Evolutionary conservation across 2,888 invertebrate species (phyloP), one percentile per base, ranked within the genome.

Genomic region (Sarcophaga variegata): DNA sequence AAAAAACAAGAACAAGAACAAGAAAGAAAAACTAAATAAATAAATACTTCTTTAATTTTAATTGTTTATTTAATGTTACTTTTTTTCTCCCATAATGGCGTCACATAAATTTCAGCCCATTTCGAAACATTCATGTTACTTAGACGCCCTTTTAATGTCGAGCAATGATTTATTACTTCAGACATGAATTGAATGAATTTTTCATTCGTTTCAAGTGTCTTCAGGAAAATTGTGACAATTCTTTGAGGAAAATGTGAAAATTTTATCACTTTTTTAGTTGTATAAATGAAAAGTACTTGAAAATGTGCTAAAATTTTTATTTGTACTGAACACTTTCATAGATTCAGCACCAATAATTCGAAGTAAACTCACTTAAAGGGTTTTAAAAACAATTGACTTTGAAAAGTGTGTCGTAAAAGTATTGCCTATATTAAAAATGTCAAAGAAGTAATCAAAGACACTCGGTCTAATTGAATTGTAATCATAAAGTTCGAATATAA

Each of bases 41-140:
- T 74, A 85, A 62, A 77, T 37, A 66, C 0, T 60, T 60, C n/a
- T 66, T 22, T 63, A 81, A 69, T 76, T 80, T 83, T 76, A 82
- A 75, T 80, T 67, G 70, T 71, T 72, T 71, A 60, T 75, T 75
- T 84, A 20, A 70, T 67, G 79, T 74, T 66, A 71, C 79, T 54
- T 37, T 59, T 81, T 82, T 37, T 37, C 37, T 10, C 2, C 10
- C 82, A 76, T 83, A 74, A 82, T 88, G 89, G 89, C 89, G 89
- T 89, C 89, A 88, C 88, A 89, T 89, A 89, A 89, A 89, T 89
- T 78, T 86, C 4, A 75, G 49, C 76, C 67, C 85, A 77, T 81
- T 77, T 63, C 72, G 67, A 86, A 74, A 74, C 76, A 64, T 22
- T 82, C 12, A 72, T 81, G 76, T 83, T 75, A 54, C 17, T 82